Base-by-base conservation (phyloP, 2,113 vertebrate genomes). In the Fulica atra region DNA sequence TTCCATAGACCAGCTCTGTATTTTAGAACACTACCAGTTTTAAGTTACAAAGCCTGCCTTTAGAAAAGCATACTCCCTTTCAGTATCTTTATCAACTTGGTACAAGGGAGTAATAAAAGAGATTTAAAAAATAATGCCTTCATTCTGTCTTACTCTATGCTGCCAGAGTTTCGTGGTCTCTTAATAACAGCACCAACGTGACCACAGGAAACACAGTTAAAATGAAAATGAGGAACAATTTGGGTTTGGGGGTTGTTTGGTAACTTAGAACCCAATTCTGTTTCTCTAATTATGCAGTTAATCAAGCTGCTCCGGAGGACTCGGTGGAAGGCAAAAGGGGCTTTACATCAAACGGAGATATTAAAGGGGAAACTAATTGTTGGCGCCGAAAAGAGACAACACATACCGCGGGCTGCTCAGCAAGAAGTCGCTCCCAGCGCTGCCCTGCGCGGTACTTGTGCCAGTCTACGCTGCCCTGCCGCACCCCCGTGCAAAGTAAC, bases 401-500 rank as follows among this genome's bases (percentile, higher is more conserved):
- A 1, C 0, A 1, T 0, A 17, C 51, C 16, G 38, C 2, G 21
- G 16, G 10, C 1, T 21, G 44, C 59, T 7, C 61, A 10, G 38
- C 10, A 18, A 35, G 51, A 44, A 53, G 19, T 6, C 71, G 6
- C 53, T 29, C 31, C 26, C 3, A 28, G 33, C 33, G 4, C 19
- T 2, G 2, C 60, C 10, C 2, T 0, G 28, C 2, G 36, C 33
- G 2, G 6, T 7, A 4, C 46, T 13, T 7, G 3, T 0, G 40
- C 50, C 50, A 3, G 4, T 17, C 86, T 10, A 23, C 16, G 6
- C 54, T 1, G 33, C 1, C 38, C 10, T 11, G 26, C 56, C 54
- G 11, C 29, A 8, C 3, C 61, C 1, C 2, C 1, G 7, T 2
- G 1, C 4, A 6, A 9, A 6, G 4, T 10, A 17, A 6, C 3